Evolutionary conservation across 2,888 invertebrate genomes (phyloP).

Genomic region (Agrotis exclamationis): DNA sequence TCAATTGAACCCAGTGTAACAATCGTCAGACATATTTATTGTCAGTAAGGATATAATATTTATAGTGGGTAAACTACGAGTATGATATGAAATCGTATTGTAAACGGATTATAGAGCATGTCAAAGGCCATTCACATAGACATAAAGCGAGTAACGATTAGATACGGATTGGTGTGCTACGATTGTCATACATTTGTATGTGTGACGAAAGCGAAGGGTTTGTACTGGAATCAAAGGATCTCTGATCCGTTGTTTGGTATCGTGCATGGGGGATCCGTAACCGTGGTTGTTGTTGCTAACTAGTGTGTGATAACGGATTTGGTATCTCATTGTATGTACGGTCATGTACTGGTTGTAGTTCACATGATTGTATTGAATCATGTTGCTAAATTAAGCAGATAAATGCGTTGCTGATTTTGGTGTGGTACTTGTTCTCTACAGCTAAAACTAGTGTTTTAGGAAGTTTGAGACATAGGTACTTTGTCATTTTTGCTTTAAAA

Average conservation of each 20-base stretch:
- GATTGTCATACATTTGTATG: conserved; percentile 50
- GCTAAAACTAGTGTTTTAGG: too few relatives aligned
- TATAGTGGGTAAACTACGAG: conserved; percentile 42
- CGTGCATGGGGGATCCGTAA: background rate
- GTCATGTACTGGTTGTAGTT: background rate
- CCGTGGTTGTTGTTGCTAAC: conserved; percentile 11
- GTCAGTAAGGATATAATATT: conserved; percentile 35
- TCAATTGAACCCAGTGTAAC: conserved; percentile 43
- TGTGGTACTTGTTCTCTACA: background rate
- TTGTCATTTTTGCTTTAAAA: too few relatives aligned
- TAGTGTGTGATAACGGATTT: background rate
- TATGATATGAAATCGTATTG: conserved; percentile 63
- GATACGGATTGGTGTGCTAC: conserved; percentile 60
- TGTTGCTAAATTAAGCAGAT: background rate
- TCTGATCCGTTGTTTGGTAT: conserved; percentile 39
- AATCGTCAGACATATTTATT: conserved; percentile 21
- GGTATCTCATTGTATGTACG: conserved; percentile 2
- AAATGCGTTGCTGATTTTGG: background rate
- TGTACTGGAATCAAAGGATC: conserved; percentile 45
- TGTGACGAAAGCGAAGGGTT: conserved; percentile 39
- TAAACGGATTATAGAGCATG: conserved; percentile 61
- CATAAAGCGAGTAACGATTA: conserved; percentile 59
- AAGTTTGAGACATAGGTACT: too few relatives aligned
- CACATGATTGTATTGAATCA: background rate
- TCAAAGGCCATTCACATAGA: conserved; percentile 59